Percentiles rank a stretch among this genome's conserved stretches.
Conservation (phyloP, 2,888 invertebrate genomes). For the Habroteleia sp. region DNA sequence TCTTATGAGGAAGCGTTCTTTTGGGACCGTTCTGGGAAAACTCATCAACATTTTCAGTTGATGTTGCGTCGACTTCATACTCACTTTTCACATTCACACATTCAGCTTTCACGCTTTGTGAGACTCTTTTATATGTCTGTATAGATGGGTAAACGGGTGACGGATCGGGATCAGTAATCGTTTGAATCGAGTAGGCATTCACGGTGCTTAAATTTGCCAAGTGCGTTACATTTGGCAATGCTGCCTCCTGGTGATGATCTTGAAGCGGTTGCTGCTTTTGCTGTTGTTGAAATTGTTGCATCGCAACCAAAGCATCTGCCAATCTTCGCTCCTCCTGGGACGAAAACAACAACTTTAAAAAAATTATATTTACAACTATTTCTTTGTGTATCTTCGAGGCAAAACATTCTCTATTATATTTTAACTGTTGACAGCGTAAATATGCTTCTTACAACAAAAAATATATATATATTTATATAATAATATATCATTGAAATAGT, state of each 20-base stretch:
- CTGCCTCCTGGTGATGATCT: constrained; percentile 73
- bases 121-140: constrained; percentile 73
- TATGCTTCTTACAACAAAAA: no score
- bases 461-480: no score
- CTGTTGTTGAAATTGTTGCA: constrained; percentile 84
- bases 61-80: constrained; percentile 78
- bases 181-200: constrained; percentile 76
- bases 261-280: constrained; percentile 82
- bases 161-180: constrained; percentile 73
- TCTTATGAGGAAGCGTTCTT: constrained; percentile 92
- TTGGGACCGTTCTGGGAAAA: constrained; percentile 81
- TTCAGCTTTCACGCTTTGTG: constrained; percentile 76
- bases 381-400: no score
- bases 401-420: no score
- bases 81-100: constrained; percentile 80
- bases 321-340: constrained; percentile 84
- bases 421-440: no score
- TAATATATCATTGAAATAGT: no score
- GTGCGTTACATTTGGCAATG: constrained; percentile 75
- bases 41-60: constrained; percentile 81
- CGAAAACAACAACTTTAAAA: constrained; percentile 5
- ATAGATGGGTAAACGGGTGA: constrained; percentile 74
- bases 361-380: no score
- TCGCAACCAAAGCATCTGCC: constrained; percentile 84
- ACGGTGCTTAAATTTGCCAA: constrained; percentile 75